Conservation (phyloP, 2,888 invertebrate species). For the Catocala fraxini region DNA sequence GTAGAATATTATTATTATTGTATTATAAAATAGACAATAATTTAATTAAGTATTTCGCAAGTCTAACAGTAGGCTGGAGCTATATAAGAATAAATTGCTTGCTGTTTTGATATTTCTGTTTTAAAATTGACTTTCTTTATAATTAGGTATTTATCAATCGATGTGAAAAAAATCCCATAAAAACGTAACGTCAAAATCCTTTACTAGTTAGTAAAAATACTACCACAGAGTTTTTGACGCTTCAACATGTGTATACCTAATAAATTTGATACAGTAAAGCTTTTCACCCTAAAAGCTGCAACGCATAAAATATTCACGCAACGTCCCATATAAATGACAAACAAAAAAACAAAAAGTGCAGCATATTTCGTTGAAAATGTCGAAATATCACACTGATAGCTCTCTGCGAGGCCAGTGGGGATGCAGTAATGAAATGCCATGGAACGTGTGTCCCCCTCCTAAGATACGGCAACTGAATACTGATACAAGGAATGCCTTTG, state of each 20-base stretch:
- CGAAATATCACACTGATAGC: constrained; percentile 48
- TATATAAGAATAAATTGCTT: too few relatives aligned
- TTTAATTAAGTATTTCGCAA: too few relatives aligned
- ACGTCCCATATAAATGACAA: constrained; percentile 41
- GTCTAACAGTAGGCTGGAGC: too few relatives aligned
- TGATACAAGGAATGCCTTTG: constrained; percentile 68
- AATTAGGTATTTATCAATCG: too few relatives aligned
- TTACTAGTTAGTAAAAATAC: too few relatives aligned
- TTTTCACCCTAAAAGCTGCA: constrained; percentile 3
- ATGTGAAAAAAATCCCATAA: too few relatives aligned
- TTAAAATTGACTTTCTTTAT: too few relatives aligned
- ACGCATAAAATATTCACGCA: constrained; percentile 36
- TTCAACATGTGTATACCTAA: background rate
- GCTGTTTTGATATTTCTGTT: too few relatives aligned
- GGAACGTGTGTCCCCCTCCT: constrained; percentile 61
- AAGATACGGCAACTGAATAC: constrained; percentile 72
- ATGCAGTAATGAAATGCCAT: constrained; percentile 80
- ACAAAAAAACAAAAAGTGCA: constrained; percentile 48
- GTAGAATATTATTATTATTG: too few relatives aligned
- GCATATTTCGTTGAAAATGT: constrained; percentile 43
- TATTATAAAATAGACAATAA: too few relatives aligned
- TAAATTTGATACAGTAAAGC: constrained; percentile 1
- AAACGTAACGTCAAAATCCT: too few relatives aligned
- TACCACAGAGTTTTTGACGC: background rate
- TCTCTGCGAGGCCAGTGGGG: constrained; percentile 53